Base-by-base conservation (phyloP, 2,113 vertebrate species). In the Atherinomorus stipes region DNA sequence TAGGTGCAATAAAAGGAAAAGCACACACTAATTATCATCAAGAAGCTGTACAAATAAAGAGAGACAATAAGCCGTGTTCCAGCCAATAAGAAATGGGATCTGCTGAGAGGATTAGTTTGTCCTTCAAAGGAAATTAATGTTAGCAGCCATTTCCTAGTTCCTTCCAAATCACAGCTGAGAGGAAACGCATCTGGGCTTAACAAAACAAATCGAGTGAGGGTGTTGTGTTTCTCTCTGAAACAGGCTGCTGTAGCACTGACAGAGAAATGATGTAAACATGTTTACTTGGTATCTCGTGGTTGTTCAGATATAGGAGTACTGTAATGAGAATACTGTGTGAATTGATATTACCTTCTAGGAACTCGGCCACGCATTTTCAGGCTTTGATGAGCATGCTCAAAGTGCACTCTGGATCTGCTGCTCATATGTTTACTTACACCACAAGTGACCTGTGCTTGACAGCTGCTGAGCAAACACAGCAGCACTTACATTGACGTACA, bases 401-500 rank as follows among this genome's bases (percentile, higher is more conserved):
- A 74, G 54, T 26, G 45, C 0, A 11, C 59, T 68, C 37, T 7
- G 64, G 40, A 26, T 42, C 50, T 25, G 1, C 62, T 49, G 59
- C 52, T 65, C 70, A 19, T 68, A 25, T 85, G 75, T 89, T 91
- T 66, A 37, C 85, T 71, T 53, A 67, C n/a, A 31, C 42, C 53
- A 25, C 28, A 0, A 2, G 45, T 78, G 72, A 89, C 60, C 81
- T 78, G 52, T 73, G 70, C 52, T 19, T 56, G 34, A 44, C 60
- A 7, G 64, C 73, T 63, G 60, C 22, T 78, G 56, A 74, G 65
- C 87, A 86, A 89, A 86, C 88, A 85, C 61, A 38, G 80, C 63
- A 69, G 51, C 79, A 61, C 64, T 52, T 1, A 16, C 38, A 19
- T 9, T 62, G 44, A 64, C 12, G n/a, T 21, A 34, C 26, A 22